Evolutionary conservation across 2,888 invertebrate species (phyloP), one percentile per base, ranked within the genome.

Genomic region (Andrena marginata): DNA sequence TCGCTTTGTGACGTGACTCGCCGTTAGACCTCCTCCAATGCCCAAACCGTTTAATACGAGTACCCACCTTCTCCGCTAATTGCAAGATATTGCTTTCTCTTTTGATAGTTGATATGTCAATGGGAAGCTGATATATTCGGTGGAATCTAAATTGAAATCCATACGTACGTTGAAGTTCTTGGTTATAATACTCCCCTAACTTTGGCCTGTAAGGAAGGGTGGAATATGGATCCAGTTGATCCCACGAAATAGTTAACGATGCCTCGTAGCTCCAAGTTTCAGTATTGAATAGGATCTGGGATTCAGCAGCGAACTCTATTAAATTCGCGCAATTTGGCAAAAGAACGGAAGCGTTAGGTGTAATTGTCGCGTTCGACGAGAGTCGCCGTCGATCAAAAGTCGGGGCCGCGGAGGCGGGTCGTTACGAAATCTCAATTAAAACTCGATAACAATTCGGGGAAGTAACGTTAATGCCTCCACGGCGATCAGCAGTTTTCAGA

Each of bases 381-480:
- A 54, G 42, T 48, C 64, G 68, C 13, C 49, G 64, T 42, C 49
- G 10, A 35, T 33, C 60, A 29, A 13, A 29, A 51, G 49, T 51
- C 20, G 13, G 31, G 35, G 49, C 33, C 31, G 26, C 29, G 60
- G 33, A 10, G n/a, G 54, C 56, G 26, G 72, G 56, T 77, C 83
- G 73, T 83, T 77, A 71, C 70, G 67, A 78, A 71, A 70, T 74
- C 77, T 82, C 74, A 77, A 70, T 82, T 82, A 82, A 83, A 83
- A 83, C 77, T 82, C 78, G 73, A 78, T 82, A 82, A 77, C 69
- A 82, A 82, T 83, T 82, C 77, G 56, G 49, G 63, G 48, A 77
- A 83, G 77, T 77, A 82, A 74, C 77, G 72, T 78, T 78, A 82
- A 82, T 82, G 79, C 76, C 20, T 62, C 33, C 62, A n/a, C 62